Conservation (phyloP, 2,888 invertebrate genomes). For the Cheilosia impressa region DNA sequence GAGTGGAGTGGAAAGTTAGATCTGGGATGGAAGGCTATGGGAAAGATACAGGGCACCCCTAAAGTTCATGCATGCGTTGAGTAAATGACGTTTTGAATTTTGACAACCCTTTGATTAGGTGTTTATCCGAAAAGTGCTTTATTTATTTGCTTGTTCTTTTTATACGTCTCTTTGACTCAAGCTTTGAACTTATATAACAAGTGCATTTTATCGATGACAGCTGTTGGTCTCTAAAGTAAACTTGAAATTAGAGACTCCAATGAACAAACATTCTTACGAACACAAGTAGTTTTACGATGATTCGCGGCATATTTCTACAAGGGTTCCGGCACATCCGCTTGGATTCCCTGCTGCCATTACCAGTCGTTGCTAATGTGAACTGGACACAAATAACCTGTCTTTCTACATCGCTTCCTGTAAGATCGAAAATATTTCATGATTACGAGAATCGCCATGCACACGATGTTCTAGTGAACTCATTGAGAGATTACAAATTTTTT, state of each 20-base stretch:
- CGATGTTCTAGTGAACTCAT: constrained; percentile 78
- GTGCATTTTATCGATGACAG: too few species aligned
- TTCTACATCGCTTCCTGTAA: neutral
- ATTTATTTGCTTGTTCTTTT: too few species aligned
- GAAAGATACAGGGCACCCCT: too few species aligned
- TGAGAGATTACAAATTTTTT: constrained; percentile 79
- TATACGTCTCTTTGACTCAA: too few species aligned
- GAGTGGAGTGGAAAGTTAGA: too few species aligned
- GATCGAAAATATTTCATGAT: constrained; percentile 78
- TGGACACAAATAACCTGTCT: constrained; percentile 5
- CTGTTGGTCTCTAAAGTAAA: too few species aligned
- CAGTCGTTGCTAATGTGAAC: constrained; percentile 1
- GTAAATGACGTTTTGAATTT: too few species aligned
- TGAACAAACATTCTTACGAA: neutral
- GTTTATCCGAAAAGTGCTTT: too few species aligned
- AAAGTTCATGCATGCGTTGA: too few species aligned
- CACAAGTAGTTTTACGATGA: constrained; percentile 8
- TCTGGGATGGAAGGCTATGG: too few species aligned
- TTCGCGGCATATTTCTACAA: constrained; percentile 28
- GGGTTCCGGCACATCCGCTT: constrained; percentile 13
- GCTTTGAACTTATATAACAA: too few species aligned
- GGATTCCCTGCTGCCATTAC: constrained; percentile 6
- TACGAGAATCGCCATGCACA: constrained; percentile 82
- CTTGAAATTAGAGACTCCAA: neutral
- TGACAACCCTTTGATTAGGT: too few species aligned